Percentiles rank a stretch among this genome's conserved stretches.
Evolutionary conservation across 2,888 invertebrate species (phyloP).

Genomic region (Cerceris rybyensis): DNA sequence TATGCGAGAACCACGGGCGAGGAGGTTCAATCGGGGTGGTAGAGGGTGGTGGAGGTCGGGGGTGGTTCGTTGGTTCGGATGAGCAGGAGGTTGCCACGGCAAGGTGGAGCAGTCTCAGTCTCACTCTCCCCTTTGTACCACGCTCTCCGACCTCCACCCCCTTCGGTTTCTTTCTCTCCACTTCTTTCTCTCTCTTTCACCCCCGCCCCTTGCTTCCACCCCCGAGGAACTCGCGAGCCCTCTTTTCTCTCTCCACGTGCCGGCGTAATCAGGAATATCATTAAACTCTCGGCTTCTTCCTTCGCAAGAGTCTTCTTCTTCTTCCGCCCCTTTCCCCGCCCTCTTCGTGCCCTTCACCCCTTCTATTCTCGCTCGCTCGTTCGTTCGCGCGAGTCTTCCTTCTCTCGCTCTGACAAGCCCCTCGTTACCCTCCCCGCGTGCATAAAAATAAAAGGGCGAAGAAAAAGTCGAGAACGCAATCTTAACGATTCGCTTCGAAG

Average conservation of each 20-base stretch:
- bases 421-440: constrained; percentile 69
- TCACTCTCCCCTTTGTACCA: constrained; percentile 8
- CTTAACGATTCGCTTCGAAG: constrained; percentile 66
- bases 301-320: constrained; percentile 66
- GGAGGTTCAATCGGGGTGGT: constrained; percentile 52
- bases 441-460: constrained; percentile 60
- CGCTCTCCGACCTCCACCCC: too few relatives aligned
- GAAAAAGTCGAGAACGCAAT: constrained; percentile 64
- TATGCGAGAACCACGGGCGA: constrained; percentile 75
- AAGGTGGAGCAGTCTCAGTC: constrained; percentile 64
- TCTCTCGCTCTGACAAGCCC: constrained; percentile 60
- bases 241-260: constrained; percentile 76
- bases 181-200: constrained; percentile 39
- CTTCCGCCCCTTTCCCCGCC: constrained; percentile 33
- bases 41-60: constrained; percentile 27
- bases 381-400: constrained; percentile 40
- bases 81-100: constrained; percentile 63
- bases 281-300: constrained; percentile 80
- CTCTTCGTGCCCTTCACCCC: constrained; percentile 42
- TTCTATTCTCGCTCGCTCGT: constrained; percentile 1
- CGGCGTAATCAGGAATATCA: constrained; percentile 82
- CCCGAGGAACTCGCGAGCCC: constrained; percentile 19
- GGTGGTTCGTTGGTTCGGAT: constrained; percentile 55
- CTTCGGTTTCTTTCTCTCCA: neutral
- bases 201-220: constrained; percentile 6